Evolutionary conservation across 2,113 vertebrate genomes (phyloP).

Genomic region (Panthera leo): DNA sequence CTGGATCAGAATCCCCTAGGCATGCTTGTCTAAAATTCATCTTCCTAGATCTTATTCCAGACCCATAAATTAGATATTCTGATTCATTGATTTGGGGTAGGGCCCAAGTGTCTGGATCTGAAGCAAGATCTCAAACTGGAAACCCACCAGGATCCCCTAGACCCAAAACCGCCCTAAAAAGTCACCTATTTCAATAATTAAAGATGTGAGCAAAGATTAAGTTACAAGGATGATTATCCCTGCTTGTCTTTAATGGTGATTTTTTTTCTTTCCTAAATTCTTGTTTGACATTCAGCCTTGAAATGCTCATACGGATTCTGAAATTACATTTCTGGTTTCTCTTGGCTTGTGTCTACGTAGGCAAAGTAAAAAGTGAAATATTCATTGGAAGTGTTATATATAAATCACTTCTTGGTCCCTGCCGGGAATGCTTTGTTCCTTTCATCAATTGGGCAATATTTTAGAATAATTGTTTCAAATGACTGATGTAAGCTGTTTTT

Average conservation of each 20-base stretch:
- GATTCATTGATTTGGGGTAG: background rate
- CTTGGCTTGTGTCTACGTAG: background rate
- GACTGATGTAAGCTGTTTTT: background rate
- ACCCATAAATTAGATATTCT: slow-evolving; percentile 24
- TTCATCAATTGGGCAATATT: slow-evolving; percentile 45
- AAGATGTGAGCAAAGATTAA: background rate
- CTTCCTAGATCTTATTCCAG: background rate
- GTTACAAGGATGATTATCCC: background rate
- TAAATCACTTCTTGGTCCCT: slow-evolving; percentile 11
- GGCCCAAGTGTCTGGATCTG: background rate
- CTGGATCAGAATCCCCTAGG: background rate
- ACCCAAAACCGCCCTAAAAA: background rate
- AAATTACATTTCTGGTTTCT: slow-evolving; percentile 42
- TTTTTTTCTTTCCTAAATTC: background rate
- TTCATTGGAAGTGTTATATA: slow-evolving; percentile 22
- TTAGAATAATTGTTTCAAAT: slow-evolving; percentile 62
- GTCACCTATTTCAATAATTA: background rate
- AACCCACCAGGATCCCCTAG: background rate
- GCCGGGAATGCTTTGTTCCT: slow-evolving; percentile 34
- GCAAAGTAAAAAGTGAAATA: slow-evolving; percentile 40
- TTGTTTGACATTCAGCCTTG: background rate
- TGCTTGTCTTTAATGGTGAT: background rate
- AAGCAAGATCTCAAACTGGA: slow-evolving; percentile 13
- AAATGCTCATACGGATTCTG: slow-evolving; percentile 35
- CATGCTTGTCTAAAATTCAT: background rate